A percentile compares a stretch with the other conserved stretches of the same genome.
Evolutionary conservation across 2,797 vertebrate species (phyloP).

Genomic region (Muscicapa striata): DNA sequence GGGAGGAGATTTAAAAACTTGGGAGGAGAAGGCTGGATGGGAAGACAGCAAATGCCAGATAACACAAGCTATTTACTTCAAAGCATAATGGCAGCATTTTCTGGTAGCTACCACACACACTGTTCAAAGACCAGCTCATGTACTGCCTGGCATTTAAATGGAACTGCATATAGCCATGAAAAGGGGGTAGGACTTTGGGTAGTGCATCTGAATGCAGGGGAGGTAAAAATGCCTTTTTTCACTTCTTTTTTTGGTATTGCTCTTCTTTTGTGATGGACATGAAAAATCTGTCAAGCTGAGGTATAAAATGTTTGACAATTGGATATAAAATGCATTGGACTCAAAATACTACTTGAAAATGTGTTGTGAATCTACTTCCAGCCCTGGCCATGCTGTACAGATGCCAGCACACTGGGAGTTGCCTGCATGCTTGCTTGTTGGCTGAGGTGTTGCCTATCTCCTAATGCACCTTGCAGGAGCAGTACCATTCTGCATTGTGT

Average conservation of each 20-base stretch:
- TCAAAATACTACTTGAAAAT: neutral
- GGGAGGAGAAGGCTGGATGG: neutral
- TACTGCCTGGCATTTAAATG: neutral
- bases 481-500: neutral
- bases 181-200: neutral
- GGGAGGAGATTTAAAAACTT: neutral
- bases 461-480: neutral
- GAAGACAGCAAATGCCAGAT: neutral
- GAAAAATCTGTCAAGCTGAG: neutral
- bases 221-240: neutral
- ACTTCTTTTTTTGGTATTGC: neutral
- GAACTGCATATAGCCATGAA: neutral
- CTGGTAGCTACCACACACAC: fast-evolving
- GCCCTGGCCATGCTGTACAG: neutral
- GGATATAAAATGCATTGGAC: neutral
- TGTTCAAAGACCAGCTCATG: neutral
- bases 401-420: neutral
- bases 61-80: neutral
- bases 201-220: neutral
- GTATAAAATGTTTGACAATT: neutral
- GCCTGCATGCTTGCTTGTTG: neutral
- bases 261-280: neutral
- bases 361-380: neutral
- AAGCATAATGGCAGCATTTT: neutral
- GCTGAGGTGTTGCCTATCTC: neutral